Conservation (phyloP, 2,113 vertebrate genomes). For the Pithys albifrons region DNA sequence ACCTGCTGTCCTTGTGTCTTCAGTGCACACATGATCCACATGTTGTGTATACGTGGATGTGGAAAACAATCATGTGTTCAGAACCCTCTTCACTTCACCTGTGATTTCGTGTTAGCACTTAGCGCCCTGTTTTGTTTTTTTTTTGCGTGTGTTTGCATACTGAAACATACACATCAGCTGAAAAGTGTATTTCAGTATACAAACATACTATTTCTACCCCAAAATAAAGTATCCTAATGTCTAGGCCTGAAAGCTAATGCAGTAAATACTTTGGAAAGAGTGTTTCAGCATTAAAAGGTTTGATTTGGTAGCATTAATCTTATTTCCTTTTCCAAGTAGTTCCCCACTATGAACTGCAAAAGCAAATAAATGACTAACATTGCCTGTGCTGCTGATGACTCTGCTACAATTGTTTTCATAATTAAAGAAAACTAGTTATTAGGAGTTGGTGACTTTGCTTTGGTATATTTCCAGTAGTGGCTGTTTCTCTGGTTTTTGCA, state of each 20-base stretch:
- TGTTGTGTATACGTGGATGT: background rate
- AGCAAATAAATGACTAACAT: background rate
- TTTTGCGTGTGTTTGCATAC: background rate
- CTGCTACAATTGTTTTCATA: background rate
- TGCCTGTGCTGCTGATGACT: background rate
- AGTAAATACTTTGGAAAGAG: background rate
- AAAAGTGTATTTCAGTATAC: background rate
- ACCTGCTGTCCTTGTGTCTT: background rate
- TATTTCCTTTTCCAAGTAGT: background rate
- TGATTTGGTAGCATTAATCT: background rate
- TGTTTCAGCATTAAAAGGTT: background rate
- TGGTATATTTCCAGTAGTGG: background rate
- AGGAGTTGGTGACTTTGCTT: background rate
- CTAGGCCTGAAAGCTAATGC: background rate
- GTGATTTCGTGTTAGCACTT: background rate
- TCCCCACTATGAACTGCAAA: background rate
- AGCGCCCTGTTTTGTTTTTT: accelerated
- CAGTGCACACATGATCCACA: accelerated
- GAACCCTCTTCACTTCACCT: background rate
- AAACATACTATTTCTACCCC: background rate
- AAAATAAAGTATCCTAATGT: background rate
- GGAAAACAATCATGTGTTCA: background rate
- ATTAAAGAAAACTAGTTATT: background rate
- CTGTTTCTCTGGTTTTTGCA: background rate
- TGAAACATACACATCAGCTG: background rate